A percentile compares a stretch with the other conserved stretches of the same genome.
Conservation (phyloP, 2,113 vertebrate species). For the Hippocampus abdominalis region DNA sequence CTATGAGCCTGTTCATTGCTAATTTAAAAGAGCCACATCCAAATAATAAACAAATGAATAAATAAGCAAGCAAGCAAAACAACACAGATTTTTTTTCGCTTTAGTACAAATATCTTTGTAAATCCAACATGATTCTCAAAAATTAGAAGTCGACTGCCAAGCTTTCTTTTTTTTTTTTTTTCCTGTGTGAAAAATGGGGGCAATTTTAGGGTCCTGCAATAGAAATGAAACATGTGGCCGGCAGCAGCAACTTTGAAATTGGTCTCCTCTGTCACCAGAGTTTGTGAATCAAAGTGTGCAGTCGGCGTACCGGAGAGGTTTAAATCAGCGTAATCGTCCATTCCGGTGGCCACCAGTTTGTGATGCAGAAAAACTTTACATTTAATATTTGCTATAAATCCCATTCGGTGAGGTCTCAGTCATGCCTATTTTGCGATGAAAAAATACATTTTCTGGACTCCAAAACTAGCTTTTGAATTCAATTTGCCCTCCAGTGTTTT, state of each 20-base stretch:
- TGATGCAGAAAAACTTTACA: conserved; percentile 12
- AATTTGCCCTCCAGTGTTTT: conserved; percentile 35
- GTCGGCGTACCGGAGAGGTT: conserved; percentile 44
- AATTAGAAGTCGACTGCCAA: conserved; percentile 46
- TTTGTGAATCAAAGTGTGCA: conserved; percentile 18
- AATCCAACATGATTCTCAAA: conserved; percentile 45
- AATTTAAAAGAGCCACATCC: conserved; percentile 68
- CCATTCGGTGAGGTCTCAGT: conserved; percentile 8
- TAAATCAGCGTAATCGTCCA: conserved; percentile 10
- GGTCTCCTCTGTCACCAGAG: conserved; percentile 28
- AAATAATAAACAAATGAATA: conserved; percentile 81
- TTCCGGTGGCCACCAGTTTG: conserved; percentile 7
- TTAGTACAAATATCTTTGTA: conserved; percentile 55
- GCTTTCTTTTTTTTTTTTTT: conserved; percentile 16
- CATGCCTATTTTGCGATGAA: conserved; percentile 38
- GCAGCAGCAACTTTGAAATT: conserved; percentile 16
- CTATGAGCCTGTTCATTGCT: conserved; percentile 59
- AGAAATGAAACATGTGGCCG: conserved; percentile 26
- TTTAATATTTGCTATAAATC: conserved; percentile 12
- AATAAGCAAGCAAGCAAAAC: conserved; percentile 78
- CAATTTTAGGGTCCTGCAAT: conserved; percentile 23
- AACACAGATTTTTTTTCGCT: conserved; percentile 59
- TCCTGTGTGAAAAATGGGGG: conserved; percentile 25
- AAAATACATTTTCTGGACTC: conserved; percentile 56
- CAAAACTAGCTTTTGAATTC: conserved; percentile 42